phyloP scores from a whole-genome alignment of 1,140 invertebrate genomes.

The Bicyclus anynana region DNA sequence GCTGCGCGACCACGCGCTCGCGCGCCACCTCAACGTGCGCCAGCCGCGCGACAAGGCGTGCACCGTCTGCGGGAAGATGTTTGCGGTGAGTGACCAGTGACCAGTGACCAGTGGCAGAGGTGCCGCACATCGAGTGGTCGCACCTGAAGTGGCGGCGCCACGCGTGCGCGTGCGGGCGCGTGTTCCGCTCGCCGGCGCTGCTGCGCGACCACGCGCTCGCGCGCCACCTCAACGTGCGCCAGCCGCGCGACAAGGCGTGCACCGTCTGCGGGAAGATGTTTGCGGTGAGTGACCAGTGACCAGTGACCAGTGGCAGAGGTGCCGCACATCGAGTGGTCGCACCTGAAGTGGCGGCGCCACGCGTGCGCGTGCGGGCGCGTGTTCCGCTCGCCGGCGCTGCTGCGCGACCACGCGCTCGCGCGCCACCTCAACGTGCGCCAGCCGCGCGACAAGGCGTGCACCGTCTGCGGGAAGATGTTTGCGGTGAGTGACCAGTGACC shows the following conservation, averaged over 20 bases:
- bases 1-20: constrained; percentile 28
- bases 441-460: constrained; percentile 34
- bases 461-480: constrained; percentile 37
- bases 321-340: constrained; percentile 47
- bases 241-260: constrained; percentile 35
- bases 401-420: constrained; percentile 27
- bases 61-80: constrained; percentile 34
- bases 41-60: constrained; percentile 35
- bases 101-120: too few relatives aligned
- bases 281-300: constrained; percentile 33
- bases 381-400: constrained; percentile 36
- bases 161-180: constrained; percentile 39
- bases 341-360: constrained; percentile 33
- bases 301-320: too few relatives aligned
- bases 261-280: constrained; percentile 37
- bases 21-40: constrained; percentile 23
- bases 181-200: constrained; percentile 36
- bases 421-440: constrained; percentile 26
- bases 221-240: constrained; percentile 24
- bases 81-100: constrained; percentile 36
- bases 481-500: constrained; percentile 35
- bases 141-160: constrained; percentile 34
- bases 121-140: constrained; percentile 48
- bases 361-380: constrained; percentile 38
- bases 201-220: constrained; percentile 29